Conservation (phyloP, 2,113 vertebrate species). For the Passer domesticus region DNA sequence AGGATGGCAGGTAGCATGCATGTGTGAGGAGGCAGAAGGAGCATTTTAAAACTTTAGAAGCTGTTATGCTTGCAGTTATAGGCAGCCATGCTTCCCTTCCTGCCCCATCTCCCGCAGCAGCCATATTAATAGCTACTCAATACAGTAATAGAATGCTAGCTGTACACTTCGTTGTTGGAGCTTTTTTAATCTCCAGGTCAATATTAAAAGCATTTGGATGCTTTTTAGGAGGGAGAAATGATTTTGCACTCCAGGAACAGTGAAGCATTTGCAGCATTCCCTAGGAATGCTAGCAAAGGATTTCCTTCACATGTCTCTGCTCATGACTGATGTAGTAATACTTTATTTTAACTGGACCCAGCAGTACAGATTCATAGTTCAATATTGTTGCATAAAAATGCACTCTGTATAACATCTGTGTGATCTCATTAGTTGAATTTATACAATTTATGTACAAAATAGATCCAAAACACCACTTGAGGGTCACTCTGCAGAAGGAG, state of each 20-base stretch:
- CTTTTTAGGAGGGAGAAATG: conserved; percentile 6
- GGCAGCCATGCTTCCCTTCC: neutral
- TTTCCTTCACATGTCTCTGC: neutral
- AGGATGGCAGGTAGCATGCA: neutral
- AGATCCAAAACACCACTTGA: neutral
- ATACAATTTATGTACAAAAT: accelerated
- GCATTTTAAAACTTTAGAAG: neutral
- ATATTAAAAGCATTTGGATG: conserved; percentile 54
- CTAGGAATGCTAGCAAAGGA: neutral
- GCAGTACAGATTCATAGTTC: neutral
- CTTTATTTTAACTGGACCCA: neutral
- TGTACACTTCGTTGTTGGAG: neutral
- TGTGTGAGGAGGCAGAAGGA: neutral
- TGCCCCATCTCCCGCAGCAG: neutral
- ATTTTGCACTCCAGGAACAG: conserved; percentile 22
- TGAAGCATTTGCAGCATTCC: neutral
- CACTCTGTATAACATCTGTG: neutral
- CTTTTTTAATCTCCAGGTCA: conserved; percentile 28
- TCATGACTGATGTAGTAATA: neutral
- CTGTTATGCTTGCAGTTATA: neutral
- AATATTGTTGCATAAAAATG: neutral
- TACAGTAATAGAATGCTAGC: conserved; percentile 23
- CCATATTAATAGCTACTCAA: conserved; percentile 41
- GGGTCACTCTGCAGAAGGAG: neutral
- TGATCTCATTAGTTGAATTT: neutral